phyloP scores from a whole-genome alignment of 2,113 vertebrate genomes.

The Spermophilus dauricus region DNA sequence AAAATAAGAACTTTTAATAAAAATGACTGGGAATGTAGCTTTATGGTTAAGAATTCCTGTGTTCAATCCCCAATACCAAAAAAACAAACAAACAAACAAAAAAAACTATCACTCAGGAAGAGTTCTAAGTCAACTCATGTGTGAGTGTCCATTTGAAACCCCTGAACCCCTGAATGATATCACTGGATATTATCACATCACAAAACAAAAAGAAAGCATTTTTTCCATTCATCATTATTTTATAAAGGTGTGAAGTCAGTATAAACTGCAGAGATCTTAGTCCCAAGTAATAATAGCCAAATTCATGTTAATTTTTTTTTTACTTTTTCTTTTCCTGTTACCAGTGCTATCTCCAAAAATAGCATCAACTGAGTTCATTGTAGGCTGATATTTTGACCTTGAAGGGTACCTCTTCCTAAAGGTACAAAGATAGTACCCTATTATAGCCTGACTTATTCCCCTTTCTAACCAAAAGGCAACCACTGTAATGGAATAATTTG shows the following conservation, averaged over 20 bases:
- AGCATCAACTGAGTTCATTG: neutral
- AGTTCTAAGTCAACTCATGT: neutral
- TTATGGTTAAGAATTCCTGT: no score
- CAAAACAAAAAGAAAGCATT: neutral
- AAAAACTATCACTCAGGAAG: neutral
- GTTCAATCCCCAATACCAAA: no score
- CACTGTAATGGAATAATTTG: neutral
- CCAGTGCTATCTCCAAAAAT: neutral
- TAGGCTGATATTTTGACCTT: neutral
- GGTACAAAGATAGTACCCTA: neutral
- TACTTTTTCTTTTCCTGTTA: neutral
- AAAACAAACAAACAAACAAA: accelerated
- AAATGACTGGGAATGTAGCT: no score
- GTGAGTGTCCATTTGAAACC: neutral
- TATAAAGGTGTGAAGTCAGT: no score
- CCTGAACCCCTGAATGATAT: neutral
- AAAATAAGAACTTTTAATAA: no score
- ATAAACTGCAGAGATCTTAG: neutral
- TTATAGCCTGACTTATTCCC: no score
- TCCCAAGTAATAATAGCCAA: neutral
- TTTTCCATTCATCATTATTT: neutral
- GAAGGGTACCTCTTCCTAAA: neutral
- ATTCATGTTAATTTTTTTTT: neutral
- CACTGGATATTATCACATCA: neutral
- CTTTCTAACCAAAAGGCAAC: no score